Conservation (phyloP, 2,113 vertebrate species). For the Pao palembangensis region DNA sequence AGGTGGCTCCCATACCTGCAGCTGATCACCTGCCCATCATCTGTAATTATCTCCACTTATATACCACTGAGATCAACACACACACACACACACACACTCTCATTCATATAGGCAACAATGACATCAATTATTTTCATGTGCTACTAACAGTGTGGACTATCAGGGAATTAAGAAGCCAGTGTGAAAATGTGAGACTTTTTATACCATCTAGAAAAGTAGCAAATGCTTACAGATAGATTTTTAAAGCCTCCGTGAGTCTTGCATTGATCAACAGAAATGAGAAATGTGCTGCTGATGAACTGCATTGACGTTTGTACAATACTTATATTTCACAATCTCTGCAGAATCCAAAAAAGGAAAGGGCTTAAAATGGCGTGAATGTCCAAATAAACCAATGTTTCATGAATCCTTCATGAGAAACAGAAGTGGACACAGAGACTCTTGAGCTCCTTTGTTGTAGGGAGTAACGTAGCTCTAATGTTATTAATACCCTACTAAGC, state of each 20-base stretch:
- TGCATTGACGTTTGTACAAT: neutral
- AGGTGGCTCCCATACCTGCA: constrained; percentile 77
- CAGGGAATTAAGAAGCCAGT: neutral
- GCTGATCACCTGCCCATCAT: constrained; percentile 75
- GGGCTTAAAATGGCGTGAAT: neutral
- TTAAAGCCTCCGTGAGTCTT: neutral
- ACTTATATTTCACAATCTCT: constrained; percentile 36
- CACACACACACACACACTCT: constrained; percentile 4
- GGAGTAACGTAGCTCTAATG: constrained; percentile 91
- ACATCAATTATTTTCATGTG: constrained; percentile 26
- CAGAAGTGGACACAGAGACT: constrained; percentile 41
- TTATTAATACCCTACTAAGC: constrained; percentile 91
- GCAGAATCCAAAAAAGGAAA: constrained; percentile 2
- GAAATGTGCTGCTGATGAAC: neutral
- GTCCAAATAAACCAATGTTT: constrained; percentile 19
- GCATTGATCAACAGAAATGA: neutral
- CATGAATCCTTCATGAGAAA: no score
- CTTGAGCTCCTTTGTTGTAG: constrained; percentile 77
- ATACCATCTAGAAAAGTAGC: neutral
- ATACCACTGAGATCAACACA: constrained; percentile 50
- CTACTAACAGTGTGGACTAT: constrained; percentile 20
- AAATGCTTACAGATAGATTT: neutral
- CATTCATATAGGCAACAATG: constrained; percentile 11
- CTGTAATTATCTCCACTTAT: constrained; percentile 75
- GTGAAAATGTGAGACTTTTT: neutral